Conservation (phyloP, 2,113 vertebrate genomes). For the Calyptommatus sinebrachiatus region DNA sequence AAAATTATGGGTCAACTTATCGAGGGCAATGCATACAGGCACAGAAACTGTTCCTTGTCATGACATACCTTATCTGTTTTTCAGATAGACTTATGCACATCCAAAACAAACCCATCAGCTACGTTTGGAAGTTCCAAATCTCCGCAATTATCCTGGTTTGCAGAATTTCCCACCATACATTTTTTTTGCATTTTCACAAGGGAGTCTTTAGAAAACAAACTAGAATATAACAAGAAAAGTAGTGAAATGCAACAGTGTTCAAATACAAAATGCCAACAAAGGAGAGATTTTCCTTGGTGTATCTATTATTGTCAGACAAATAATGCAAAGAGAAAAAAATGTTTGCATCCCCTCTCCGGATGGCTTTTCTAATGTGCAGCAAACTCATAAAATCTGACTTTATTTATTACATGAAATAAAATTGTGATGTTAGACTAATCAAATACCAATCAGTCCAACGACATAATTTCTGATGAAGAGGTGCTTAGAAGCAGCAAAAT, state of each 20-base stretch:
- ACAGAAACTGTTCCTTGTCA: too few relatives aligned
- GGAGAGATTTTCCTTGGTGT: neutral
- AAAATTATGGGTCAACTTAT: too few relatives aligned
- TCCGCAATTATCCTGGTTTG: neutral
- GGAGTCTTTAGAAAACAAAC: neutral
- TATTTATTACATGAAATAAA: slow-evolving; percentile 61
- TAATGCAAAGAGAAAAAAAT: slow-evolving; percentile 44
- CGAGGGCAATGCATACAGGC: too few relatives aligned
- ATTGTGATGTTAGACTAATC: slow-evolving; percentile 45
- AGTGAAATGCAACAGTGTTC: slow-evolving; percentile 6
- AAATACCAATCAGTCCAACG: slow-evolving; percentile 54
- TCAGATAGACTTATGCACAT: too few relatives aligned
- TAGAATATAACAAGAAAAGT: slow-evolving; percentile 1
- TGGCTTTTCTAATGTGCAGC: slow-evolving; percentile 43
- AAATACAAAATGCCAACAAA: slow-evolving; percentile 16
- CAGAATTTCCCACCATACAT: neutral
- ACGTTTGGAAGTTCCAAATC: neutral
- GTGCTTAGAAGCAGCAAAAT: slow-evolving; percentile 58
- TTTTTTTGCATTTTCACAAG: neutral
- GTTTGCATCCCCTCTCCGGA: slow-evolving; percentile 33
- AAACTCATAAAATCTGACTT: slow-evolving; percentile 28
- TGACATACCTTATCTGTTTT: too few relatives aligned
- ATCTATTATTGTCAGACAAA: slow-evolving; percentile 41
- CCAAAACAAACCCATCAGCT: too few relatives aligned
- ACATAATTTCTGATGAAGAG: slow-evolving; percentile 51